Evolutionary conservation across 2,113 vertebrate species (phyloP).

Genomic region (Forbesichthys papilliferus): DNA sequence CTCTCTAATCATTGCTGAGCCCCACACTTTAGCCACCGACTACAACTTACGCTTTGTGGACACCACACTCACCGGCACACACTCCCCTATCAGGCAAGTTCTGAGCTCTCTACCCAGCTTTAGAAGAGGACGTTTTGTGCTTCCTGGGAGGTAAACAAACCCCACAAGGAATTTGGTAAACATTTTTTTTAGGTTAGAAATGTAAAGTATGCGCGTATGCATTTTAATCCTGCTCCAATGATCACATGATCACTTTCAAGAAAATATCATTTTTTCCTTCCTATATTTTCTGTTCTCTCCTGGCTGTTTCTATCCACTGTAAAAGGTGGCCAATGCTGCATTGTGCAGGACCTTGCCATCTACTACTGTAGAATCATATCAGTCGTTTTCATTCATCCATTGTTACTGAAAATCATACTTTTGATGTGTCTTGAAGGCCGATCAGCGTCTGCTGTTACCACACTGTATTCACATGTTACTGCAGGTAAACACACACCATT

Average conservation of each 20-base stretch:
- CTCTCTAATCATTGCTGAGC: conserved; percentile 49
- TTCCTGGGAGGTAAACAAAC: not conserved
- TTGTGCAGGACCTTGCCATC: no score
- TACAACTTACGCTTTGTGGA: not conserved
- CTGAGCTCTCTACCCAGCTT: not conserved
- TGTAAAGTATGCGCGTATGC: no score
- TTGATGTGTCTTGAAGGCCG: no score
- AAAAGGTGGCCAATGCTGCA: not conserved
- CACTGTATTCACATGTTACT: no score
- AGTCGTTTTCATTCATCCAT: no score
- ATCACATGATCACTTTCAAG: no score
- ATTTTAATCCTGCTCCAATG: no score
- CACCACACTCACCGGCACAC: conserved; percentile 5
- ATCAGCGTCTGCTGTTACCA: no score
- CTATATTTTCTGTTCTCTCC: not conserved
- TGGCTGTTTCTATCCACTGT: not conserved
- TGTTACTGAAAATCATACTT: no score
- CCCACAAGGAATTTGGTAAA: no score
- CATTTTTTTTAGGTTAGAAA: no score
- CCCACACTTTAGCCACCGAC: not conserved
- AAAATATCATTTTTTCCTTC: not conserved
- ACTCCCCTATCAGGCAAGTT: not conserved
- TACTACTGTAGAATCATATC: no score
- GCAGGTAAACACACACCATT: not conserved
- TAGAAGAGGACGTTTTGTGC: not conserved